phyloP scores from a whole-genome alignment of 2,888 invertebrate genomes.

The Nomada ruficornis region DNA sequence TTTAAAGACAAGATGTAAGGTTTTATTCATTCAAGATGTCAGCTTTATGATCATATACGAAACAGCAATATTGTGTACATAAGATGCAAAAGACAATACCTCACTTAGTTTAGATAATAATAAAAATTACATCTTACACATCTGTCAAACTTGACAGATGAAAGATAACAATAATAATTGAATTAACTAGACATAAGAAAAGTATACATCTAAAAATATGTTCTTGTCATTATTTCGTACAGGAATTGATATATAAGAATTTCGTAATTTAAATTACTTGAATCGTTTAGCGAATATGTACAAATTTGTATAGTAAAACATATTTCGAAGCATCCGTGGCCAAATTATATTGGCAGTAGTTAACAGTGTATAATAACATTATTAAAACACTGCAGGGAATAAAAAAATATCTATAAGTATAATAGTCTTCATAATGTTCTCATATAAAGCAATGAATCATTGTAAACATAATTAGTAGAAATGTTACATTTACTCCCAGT shows the following conservation, averaged over 20 bases:
- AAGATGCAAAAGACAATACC: conserved; percentile 22
- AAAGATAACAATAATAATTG: conserved; percentile 44
- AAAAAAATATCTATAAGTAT: conserved; percentile 54
- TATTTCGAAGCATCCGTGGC: conserved; percentile 44
- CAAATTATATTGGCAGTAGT: conserved; percentile 53
- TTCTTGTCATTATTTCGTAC: conserved; percentile 40
- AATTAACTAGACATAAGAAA: conserved; percentile 48
- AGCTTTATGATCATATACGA: conserved; percentile 15
- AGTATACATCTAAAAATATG: conserved; percentile 58
- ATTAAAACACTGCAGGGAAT: conserved; percentile 40
- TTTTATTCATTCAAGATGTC: conserved; percentile 56
- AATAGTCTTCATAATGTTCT: conserved; percentile 29
- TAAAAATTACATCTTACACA: conserved; percentile 36
- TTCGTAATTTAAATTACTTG: conserved; percentile 45
- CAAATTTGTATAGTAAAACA: conserved; percentile 53
- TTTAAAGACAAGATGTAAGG: conserved; percentile 23
- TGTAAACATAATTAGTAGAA: conserved; percentile 19
- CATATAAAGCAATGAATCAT: conserved; percentile 22
- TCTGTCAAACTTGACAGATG: conserved; percentile 30
- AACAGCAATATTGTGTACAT: conserved; percentile 27
- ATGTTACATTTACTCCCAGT: conserved; percentile 1
- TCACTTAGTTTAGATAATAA: conserved; percentile 17
- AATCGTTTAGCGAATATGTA: conserved; percentile 55
- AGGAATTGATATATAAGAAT: conserved; percentile 35
- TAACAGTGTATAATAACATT: conserved; percentile 21